Evolutionary conservation across 2,113 vertebrate genomes (phyloP).

Genomic region (Cranoglanis bouderius): DNA sequence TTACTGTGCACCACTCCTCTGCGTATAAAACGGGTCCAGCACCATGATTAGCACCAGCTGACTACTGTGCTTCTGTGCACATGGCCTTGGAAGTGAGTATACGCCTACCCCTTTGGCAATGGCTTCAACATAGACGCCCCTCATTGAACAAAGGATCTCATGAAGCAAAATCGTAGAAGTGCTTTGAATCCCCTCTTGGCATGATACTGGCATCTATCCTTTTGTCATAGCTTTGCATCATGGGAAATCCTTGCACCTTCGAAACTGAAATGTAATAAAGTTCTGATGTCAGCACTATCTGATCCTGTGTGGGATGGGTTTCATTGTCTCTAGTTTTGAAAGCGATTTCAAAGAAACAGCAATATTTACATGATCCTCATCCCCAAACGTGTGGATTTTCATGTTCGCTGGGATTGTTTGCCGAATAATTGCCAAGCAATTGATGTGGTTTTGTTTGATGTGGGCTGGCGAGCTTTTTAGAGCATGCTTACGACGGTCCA

Average conservation of each 20-base stretch:
- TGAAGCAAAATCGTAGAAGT: neutral
- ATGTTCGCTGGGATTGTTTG: neutral
- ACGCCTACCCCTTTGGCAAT: neutral
- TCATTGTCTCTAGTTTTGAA: neutral
- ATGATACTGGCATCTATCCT: neutral
- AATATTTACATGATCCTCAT: constrained; percentile 1
- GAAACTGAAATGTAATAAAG: too few relatives aligned
- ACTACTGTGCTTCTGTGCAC: neutral
- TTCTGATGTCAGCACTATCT: neutral
- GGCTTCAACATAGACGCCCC: neutral
- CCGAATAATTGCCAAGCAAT: constrained; percentile 2
- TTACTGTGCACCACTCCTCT: neutral
- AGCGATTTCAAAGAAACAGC: neutral
- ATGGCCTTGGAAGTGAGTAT: neutral
- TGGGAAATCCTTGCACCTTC: neutral
- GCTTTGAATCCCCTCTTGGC: neutral
- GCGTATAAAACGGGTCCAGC: neutral
- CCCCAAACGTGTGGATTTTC: neutral
- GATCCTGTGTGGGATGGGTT: neutral
- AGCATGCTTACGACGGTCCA: neutral
- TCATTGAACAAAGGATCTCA: neutral
- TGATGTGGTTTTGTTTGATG: constrained; percentile 34
- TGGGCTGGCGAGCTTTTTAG: neutral
- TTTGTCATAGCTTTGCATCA: neutral
- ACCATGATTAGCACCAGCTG: neutral